A percentile compares a stretch with the other conserved stretches of the same genome.
These are phyloP conservation scores for Sycobia sp. DNA, from an alignment of 1,140 invertebrate species.

Conservation along the genomic window DNA sequence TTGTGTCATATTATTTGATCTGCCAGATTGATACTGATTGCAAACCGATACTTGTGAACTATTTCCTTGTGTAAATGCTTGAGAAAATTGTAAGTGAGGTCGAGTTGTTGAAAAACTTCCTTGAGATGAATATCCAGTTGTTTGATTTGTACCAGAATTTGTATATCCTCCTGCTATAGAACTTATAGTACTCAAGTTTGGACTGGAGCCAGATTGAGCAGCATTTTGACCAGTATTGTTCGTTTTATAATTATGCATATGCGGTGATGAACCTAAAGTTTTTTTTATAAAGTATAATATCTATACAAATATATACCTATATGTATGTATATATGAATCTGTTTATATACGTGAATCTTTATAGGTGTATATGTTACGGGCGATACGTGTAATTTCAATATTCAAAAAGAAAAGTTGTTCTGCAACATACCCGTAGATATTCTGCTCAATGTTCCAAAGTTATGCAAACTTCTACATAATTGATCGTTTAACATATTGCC, in stretches of 20 bases:
- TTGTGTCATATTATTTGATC: conserved; percentile 59
- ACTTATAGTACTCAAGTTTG: conserved; percentile 54
- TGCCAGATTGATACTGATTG: conserved; percentile 58
- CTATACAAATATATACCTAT: too few relatives aligned
- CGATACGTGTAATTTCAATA: too few relatives aligned
- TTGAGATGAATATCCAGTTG: conserved; percentile 55
- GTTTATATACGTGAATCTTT: too few relatives aligned
- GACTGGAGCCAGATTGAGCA: conserved; percentile 54
- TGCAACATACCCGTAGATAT: too few relatives aligned
- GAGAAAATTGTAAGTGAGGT: conserved; percentile 58
- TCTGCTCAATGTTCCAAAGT: too few relatives aligned
- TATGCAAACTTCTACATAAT: too few relatives aligned
- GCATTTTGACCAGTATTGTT: conserved; percentile 55
- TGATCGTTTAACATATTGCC: too few relatives aligned
- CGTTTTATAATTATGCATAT: conserved; percentile 68
- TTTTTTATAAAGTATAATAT: conserved; percentile 1
- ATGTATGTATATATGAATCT: too few relatives aligned
- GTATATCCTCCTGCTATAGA: conserved; percentile 55
- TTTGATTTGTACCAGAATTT: conserved; percentile 56
- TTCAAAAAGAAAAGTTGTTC: too few relatives aligned
- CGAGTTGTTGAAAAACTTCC: conserved; percentile 56
- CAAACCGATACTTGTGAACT: conserved; percentile 57
- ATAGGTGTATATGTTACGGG: too few relatives aligned
- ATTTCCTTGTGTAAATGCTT: conserved; percentile 54
- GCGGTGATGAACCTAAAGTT: conserved; percentile 67